These are phyloP conservation scores for Gandaritis pyraliata DNA, from an alignment of 2,888 invertebrate genomes.

Conservation along the genomic window DNA sequence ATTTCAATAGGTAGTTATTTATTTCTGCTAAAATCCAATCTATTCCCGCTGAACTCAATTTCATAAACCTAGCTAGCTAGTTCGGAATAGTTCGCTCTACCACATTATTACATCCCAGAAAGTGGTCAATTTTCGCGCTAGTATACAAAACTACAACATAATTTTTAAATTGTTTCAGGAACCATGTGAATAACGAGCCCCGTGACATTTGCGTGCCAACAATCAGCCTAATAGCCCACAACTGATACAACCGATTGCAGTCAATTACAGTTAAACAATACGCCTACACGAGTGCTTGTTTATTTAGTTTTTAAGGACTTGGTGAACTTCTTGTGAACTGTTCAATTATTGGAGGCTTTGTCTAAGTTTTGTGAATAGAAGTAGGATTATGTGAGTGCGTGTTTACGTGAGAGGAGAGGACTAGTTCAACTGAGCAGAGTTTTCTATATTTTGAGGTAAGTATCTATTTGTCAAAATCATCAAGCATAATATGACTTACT, in stretches of 20 bases:
- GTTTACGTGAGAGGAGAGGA: not conserved
- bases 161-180: conserved; percentile 55
- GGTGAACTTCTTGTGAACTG: not conserved
- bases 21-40: conserved; percentile 23
- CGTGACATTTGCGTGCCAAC: conserved; percentile 69
- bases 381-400: conserved; percentile 1
- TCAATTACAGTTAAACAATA: conserved; percentile 48
- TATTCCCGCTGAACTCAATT: conserved; percentile 17
- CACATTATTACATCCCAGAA: conserved; percentile 9
- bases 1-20: not conserved
- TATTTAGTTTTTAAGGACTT: conserved; percentile 15
- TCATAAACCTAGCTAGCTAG: conserved; percentile 19
- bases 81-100: conserved; percentile 9
- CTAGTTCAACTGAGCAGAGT: conserved; percentile 9
- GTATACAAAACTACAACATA: conserved; percentile 17
- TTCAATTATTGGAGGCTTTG: conserved; percentile 4
- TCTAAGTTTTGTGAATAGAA: conserved; percentile 12
- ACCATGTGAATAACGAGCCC: conserved; percentile 49
- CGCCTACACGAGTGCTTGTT: conserved; percentile 20
- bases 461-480: not conserved
- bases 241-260: conserved; percentile 52
- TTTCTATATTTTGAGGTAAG: conserved; percentile 24
- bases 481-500: no score
- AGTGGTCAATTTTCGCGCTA: conserved; percentile 3
- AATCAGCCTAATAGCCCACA: conserved; percentile 47